These are phyloP conservation scores for Fulica atra DNA, from an alignment of 2,113 vertebrate species.

Conservation along the genomic window DNA sequence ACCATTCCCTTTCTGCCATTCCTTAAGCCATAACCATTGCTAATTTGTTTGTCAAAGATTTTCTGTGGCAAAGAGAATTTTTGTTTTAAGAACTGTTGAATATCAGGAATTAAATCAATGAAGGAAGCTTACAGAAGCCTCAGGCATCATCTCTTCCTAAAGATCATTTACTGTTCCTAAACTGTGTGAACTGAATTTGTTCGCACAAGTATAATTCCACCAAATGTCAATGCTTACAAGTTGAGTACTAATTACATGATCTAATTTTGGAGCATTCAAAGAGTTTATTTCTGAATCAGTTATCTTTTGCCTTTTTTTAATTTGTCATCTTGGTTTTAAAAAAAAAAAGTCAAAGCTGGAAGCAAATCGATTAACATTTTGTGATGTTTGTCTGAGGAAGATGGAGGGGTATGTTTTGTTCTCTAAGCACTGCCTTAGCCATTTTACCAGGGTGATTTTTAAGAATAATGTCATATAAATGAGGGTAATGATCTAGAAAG, in stretches of 20 bases:
- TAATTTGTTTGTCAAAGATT: not conserved
- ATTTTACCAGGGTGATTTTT: conserved; percentile 5
- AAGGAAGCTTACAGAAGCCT: not conserved
- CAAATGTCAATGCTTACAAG: conserved; percentile 42
- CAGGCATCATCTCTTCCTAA: conserved; percentile 6
- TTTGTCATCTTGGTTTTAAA: conserved; percentile 20
- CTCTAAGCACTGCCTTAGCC: not conserved
- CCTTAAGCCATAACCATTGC: not conserved
- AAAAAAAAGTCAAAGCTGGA: conserved; percentile 10
- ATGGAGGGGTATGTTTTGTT: not conserved
- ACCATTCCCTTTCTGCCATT: not conserved
- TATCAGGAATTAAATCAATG: not conserved
- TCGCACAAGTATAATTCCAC: conserved; percentile 52
- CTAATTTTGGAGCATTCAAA: conserved; percentile 42
- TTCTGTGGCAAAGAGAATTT: not conserved
- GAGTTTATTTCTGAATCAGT: conserved; percentile 51
- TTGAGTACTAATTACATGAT: conserved; percentile 49
- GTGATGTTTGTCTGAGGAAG: conserved; percentile 16
- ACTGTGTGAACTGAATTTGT: conserved; percentile 55
- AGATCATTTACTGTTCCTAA: conserved; percentile 36
- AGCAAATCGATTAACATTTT: conserved; percentile 36
- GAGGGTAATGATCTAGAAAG: not conserved
- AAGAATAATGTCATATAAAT: conserved; percentile 3
- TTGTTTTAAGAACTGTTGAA: conserved; percentile 8
- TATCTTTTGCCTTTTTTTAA: conserved; percentile 32